phyloP scores from a whole-genome alignment of 2,797 vertebrate species.

The Esox masquinongy region DNA sequence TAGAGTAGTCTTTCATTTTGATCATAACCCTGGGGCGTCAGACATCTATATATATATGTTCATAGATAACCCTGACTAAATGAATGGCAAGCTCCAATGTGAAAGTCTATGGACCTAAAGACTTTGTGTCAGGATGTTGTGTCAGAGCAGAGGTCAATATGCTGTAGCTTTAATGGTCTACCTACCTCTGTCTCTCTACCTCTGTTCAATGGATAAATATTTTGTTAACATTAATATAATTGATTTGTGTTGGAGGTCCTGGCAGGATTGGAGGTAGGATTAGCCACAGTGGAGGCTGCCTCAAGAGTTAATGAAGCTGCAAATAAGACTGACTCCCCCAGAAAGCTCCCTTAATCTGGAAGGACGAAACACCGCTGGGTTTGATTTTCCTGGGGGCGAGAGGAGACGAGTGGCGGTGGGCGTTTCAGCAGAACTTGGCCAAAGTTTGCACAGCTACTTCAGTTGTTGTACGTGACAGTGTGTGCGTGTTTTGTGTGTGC shows the following conservation, averaged over 20 bases:
- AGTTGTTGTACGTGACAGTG: not conserved
- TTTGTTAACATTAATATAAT: conserved; percentile 41
- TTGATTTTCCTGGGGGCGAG: not conserved
- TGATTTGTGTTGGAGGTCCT: conserved; percentile 30
- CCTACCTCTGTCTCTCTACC: not conserved
- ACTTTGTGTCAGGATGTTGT: not conserved
- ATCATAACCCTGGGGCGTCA: not conserved
- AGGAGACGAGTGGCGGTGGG: not conserved
- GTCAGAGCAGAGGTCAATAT: not conserved
- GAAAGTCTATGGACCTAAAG: not conserved
- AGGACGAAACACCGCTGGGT: conserved; percentile 13
- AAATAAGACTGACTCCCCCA: conserved; percentile 37
- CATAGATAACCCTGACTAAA: not conserved
- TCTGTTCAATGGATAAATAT: conserved; percentile 35
- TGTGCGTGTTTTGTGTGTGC: not conserved
- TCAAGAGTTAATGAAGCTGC: conserved; percentile 44
- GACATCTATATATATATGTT: not conserved
- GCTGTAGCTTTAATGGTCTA: not conserved
- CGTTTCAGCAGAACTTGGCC: not conserved
- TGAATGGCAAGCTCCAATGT: not conserved
- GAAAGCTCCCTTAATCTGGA: conserved; percentile 36
- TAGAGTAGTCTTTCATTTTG: not conserved
- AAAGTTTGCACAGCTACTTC: not conserved
- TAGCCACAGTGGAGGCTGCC: conserved; percentile 28
- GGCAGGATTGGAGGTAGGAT: not conserved